Evolutionary conservation across 2,113 vertebrate genomes (phyloP).

Genomic region (Aptenodytes forsteri): DNA sequence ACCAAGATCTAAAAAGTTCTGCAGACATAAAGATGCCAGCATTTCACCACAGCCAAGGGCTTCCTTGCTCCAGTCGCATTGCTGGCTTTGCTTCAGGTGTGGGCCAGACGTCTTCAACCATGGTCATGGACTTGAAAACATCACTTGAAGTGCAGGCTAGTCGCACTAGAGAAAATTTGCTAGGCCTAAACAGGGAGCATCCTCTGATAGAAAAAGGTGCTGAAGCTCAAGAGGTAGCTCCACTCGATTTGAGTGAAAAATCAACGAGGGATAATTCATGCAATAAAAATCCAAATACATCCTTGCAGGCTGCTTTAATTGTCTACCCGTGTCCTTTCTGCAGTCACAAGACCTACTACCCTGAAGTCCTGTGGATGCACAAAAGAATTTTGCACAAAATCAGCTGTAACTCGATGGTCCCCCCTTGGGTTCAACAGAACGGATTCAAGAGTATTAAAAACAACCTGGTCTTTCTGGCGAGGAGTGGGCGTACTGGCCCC

Average conservation of each 20-base stretch:
- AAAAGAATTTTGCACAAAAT: slow-evolving; percentile 91
- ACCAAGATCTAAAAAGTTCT: slow-evolving; percentile 66
- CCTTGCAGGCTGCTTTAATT: slow-evolving; percentile 76
- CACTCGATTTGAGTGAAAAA: slow-evolving; percentile 76
- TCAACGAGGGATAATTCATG: slow-evolving; percentile 67
- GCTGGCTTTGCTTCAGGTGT: not conserved
- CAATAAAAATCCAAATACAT: slow-evolving; percentile 59
- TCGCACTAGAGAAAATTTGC: slow-evolving; percentile 10
- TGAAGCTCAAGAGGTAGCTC: slow-evolving; percentile 50
- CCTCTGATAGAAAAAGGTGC: not conserved
- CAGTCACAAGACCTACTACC: slow-evolving; percentile 88
- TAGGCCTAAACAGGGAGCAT: slow-evolving; percentile 43
- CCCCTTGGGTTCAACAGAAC: slow-evolving; percentile 85
- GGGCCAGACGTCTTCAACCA: not conserved
- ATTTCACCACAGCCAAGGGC: slow-evolving; percentile 70
- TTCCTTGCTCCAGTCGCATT: slow-evolving; percentile 24
- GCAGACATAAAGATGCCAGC: slow-evolving; percentile 76
- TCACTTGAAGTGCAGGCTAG: slow-evolving; percentile 22
- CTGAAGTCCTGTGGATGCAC: slow-evolving; percentile 96
- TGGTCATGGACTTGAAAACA: slow-evolving; percentile 1
- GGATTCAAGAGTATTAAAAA: slow-evolving; percentile 77
- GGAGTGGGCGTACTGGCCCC: slow-evolving; percentile 87
- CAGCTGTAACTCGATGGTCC: slow-evolving; percentile 81
- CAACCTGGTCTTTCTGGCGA: slow-evolving; percentile 71
- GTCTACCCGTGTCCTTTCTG: slow-evolving; percentile 90